Conservation (phyloP, 2,888 invertebrate genomes). For the Chloromyia formosa region DNA sequence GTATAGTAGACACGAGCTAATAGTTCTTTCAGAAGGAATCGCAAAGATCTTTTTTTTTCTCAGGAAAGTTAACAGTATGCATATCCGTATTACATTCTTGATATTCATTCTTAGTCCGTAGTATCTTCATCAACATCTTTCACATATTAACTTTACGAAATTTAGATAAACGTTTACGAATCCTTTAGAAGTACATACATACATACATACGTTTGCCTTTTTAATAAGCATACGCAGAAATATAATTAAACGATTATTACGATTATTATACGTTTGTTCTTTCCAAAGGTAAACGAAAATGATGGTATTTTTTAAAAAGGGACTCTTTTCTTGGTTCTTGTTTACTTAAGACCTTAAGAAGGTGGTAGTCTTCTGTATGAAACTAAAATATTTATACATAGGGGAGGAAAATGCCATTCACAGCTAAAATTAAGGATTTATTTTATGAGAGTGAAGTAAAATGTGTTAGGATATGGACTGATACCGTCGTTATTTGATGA, state of each 20-base stretch:
- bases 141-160: conserved; percentile 11
- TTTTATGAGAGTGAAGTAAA: conserved; percentile 55
- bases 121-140: background rate
- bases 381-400: conserved; percentile 18
- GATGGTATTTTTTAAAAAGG: background rate
- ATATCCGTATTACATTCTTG: background rate
- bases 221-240: background rate
- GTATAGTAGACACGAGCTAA: background rate
- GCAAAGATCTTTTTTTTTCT: background rate
- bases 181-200: too few species aligned
- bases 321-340: background rate
- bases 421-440: conserved; percentile 1
- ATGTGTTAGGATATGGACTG: conserved; percentile 58
- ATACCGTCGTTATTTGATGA: conserved; percentile 56
- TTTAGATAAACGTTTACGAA: background rate
- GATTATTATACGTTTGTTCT: background rate
- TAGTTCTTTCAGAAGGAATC: too few species aligned
- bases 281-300: background rate
- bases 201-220: too few species aligned
- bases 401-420: conserved; percentile 9
- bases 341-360: background rate
- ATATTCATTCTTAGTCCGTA: background rate
- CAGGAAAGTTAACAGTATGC: background rate
- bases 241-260: conserved; percentile 2
- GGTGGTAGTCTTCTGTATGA: conserved; percentile 30